phyloP scores from a whole-genome alignment of 2,113 vertebrate species.

The Girardinichthys multiradiatus region DNA sequence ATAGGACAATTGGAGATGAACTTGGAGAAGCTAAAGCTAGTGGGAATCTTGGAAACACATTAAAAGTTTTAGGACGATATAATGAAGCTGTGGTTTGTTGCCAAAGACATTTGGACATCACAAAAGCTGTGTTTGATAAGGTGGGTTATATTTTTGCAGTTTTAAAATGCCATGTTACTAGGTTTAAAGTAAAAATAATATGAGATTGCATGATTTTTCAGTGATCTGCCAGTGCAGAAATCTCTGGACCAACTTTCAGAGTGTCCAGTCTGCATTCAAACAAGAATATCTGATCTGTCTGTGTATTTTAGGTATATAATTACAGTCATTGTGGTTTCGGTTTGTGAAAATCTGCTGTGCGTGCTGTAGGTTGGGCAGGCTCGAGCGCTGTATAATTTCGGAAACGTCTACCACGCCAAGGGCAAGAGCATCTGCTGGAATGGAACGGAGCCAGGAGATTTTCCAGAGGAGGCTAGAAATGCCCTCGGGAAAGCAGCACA shows the following conservation, averaged over 20 bases:
- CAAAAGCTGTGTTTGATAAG: constrained; percentile 92
- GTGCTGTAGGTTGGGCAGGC: constrained; percentile 92
- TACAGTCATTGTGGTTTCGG: constrained; percentile 61
- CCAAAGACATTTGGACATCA: constrained; percentile 95
- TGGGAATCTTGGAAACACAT: constrained; percentile 96
- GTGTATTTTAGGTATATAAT: constrained; percentile 77
- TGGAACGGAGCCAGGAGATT: constrained; percentile 89
- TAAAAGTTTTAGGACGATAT: constrained; percentile 95
- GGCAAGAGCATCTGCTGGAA: constrained; percentile 92
- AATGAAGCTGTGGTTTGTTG: constrained; percentile 95
- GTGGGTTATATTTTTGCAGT: constrained; percentile 64
- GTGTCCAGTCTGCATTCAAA: constrained; percentile 43
- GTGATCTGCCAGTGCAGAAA: constrained; percentile 8
- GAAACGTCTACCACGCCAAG: constrained; percentile 96
- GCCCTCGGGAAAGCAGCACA: constrained; percentile 91
- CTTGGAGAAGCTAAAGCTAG: constrained; percentile 97
- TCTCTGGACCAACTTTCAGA: constrained; percentile 9
- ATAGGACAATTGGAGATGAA: constrained; percentile 93
- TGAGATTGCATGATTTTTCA: not conserved
- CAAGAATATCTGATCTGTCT: constrained; percentile 49
- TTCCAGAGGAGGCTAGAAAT: constrained; percentile 90
- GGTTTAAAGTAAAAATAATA: too few species aligned
- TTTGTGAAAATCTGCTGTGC: constrained; percentile 67
- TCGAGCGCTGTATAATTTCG: constrained; percentile 96
- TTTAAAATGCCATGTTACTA: too few species aligned